phyloP scores from a whole-genome alignment of 2,113 vertebrate species.

The Mungos mungo region DNA sequence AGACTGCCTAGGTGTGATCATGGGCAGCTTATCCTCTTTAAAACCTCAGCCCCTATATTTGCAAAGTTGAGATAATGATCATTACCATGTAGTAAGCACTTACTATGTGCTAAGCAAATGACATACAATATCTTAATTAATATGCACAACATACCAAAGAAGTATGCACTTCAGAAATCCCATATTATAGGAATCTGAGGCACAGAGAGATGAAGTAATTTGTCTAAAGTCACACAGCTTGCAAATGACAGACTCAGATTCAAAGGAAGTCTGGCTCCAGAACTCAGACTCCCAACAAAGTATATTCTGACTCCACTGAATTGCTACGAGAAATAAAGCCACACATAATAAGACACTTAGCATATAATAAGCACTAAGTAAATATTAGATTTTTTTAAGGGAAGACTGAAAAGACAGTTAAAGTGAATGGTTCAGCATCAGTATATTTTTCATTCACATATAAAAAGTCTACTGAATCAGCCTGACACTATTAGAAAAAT shows the following conservation, averaged over 20 bases:
- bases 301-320: not conserved
- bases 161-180: not conserved
- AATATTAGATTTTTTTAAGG: not conserved
- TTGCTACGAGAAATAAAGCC: constrained; percentile 11
- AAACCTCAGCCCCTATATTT: not conserved
- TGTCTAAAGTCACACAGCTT: not conserved
- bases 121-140: not conserved
- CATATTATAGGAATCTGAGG: not conserved
- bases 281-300: not conserved
- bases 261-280: not conserved
- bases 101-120: not conserved
- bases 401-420: not conserved
- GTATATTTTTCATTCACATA: not conserved
- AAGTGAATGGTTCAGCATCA: not conserved
- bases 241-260: not conserved
- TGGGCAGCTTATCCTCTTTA: not conserved
- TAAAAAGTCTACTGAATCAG: not conserved
- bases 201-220: not conserved
- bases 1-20: not conserved
- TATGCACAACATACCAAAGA: not conserved
- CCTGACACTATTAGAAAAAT: not conserved
- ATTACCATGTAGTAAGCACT: not conserved
- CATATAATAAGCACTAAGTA: not conserved
- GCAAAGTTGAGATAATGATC: not conserved
- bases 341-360: not conserved